Evolutionary conservation across 2,113 vertebrate genomes (phyloP).

Genomic region (Marcusenius ussheri): DNA sequence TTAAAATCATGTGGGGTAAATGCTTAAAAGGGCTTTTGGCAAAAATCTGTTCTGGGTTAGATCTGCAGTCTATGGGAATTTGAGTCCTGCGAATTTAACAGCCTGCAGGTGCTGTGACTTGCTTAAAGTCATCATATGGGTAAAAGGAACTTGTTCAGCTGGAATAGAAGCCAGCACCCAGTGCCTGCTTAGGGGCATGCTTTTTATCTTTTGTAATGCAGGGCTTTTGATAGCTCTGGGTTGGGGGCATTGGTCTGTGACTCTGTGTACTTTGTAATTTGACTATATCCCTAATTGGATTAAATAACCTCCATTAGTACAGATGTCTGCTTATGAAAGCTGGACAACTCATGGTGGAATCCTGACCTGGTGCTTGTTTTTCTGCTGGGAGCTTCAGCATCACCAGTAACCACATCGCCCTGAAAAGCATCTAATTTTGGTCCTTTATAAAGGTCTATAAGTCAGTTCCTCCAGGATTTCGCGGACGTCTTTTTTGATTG

Average conservation of each 20-base stretch:
- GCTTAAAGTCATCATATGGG: neutral
- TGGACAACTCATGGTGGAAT: neutral
- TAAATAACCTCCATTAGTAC: neutral
- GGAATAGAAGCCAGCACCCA: neutral
- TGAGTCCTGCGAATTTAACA: neutral
- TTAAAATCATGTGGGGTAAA: neutral
- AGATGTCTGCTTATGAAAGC: neutral
- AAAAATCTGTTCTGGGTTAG: neutral
- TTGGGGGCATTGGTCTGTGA: neutral
- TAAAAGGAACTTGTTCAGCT: neutral
- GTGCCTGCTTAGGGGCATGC: neutral
- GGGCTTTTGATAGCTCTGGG: neutral
- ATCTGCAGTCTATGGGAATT: neutral
- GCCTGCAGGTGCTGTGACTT: neutral
- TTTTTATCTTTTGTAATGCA: neutral
- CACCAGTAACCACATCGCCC: neutral
- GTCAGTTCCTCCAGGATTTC: too few species aligned
- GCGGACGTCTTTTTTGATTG: too few species aligned
- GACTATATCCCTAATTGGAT: neutral
- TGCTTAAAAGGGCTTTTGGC: neutral
- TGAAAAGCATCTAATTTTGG: neutral
- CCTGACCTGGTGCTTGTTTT: neutral
- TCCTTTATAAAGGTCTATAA: neutral
- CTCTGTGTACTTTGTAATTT: neutral
- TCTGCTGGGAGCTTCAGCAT: neutral